These are phyloP conservation scores for Drosophila anceps DNA, from an alignment of 2,888 invertebrate genomes.

Conservation along the genomic window DNA sequence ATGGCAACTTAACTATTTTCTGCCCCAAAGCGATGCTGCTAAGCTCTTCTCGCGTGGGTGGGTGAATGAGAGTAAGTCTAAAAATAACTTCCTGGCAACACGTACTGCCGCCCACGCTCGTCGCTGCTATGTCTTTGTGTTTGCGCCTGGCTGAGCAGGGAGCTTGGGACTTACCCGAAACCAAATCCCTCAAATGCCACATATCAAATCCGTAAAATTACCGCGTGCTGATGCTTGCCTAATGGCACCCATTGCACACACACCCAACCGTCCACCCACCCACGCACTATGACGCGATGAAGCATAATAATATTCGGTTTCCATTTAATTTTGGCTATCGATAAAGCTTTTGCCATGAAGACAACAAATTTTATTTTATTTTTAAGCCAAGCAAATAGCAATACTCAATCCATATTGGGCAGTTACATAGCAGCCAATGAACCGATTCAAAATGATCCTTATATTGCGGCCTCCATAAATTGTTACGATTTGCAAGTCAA, in stretches of 20 bases:
- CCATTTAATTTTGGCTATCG: slow-evolving; percentile 44
- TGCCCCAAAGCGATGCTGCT: slow-evolving; percentile 61
- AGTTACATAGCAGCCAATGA: slow-evolving; percentile 16
- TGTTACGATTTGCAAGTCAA: slow-evolving; percentile 60
- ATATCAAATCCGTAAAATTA: slow-evolving; percentile 50
- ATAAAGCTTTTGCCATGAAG: slow-evolving; percentile 59
- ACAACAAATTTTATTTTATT: slow-evolving; percentile 69
- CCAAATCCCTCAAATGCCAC: slow-evolving; percentile 48
- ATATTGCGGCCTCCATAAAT: slow-evolving; percentile 52
- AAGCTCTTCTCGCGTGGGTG: slow-evolving; percentile 40
- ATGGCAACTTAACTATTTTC: slow-evolving; percentile 63
- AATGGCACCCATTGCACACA: slow-evolving; percentile 36
- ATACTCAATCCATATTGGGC: slow-evolving; percentile 36
- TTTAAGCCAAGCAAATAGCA: slow-evolving; percentile 47
- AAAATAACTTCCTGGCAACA: slow-evolving; percentile 59
- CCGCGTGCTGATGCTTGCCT: slow-evolving; percentile 61
- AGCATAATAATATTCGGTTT: slow-evolving; percentile 70
- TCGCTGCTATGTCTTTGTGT: slow-evolving; percentile 35
- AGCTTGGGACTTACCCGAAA: slow-evolving; percentile 27
- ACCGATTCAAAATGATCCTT: slow-evolving; percentile 38
- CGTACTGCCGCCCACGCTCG: slow-evolving; percentile 39
- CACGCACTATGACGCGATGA: slow-evolving; percentile 32
- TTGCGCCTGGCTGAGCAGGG: slow-evolving; percentile 49
- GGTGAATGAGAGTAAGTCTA: slow-evolving; percentile 56
- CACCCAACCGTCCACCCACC: not conserved